These are phyloP conservation scores for Lontra canadensis DNA, from an alignment of 2,113 vertebrate genomes.

Conservation along the genomic window DNA sequence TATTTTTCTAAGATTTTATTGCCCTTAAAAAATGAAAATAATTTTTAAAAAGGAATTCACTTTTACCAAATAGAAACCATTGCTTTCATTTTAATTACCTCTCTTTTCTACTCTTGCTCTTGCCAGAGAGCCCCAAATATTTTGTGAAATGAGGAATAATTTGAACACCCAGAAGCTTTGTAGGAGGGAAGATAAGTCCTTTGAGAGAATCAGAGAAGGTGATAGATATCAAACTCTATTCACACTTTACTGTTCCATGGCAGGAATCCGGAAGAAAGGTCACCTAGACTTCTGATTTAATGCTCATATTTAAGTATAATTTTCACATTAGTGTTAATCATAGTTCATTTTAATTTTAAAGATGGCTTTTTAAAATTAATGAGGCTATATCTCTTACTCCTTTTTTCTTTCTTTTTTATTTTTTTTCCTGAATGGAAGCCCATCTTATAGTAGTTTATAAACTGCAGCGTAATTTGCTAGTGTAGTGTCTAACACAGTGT, in stretches of 20 bases:
- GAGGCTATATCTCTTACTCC: neutral
- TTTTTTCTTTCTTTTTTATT: conserved; percentile 24
- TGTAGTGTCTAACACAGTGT: neutral
- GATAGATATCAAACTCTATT: neutral
- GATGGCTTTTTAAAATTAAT: conserved; percentile 18
- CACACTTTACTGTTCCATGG: neutral
- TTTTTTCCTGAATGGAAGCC: neutral
- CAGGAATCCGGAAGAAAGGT: neutral
- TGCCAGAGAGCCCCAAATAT: conserved; percentile 52
- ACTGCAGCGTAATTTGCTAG: neutral
- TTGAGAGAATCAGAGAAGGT: conserved; percentile 16
- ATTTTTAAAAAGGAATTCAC: neutral
- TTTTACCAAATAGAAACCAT: neutral
- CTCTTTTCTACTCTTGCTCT: conserved; percentile 15
- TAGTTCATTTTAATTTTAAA: neutral
- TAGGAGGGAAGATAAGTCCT: conserved; percentile 26
- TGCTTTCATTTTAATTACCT: conserved; percentile 21
- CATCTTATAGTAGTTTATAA: neutral
- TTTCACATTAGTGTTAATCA: conserved; percentile 16
- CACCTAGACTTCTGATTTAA: neutral
- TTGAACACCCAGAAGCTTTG: neutral
- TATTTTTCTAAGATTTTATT: conserved; percentile 51
- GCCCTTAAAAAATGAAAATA: neutral
- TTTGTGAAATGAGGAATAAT: conserved; percentile 56
- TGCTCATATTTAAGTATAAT: conserved; percentile 32